These are phyloP conservation scores for Heterodera carotae DNA, from an alignment of 1,140 invertebrate species.

Conservation along the genomic window DNA sequence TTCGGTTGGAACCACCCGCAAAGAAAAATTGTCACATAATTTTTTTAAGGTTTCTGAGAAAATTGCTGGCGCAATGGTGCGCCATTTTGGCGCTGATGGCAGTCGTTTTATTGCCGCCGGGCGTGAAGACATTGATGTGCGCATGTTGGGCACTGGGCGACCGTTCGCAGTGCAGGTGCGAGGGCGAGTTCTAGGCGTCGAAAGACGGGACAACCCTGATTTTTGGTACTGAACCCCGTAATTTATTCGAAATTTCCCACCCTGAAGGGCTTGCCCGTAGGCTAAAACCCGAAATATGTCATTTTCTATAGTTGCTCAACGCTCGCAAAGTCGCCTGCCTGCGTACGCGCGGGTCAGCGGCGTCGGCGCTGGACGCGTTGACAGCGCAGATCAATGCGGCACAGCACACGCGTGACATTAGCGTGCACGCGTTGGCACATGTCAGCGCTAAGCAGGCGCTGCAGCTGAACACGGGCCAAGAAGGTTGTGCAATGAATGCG, in stretches of 20 bases:
- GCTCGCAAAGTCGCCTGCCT: conserved; percentile 27
- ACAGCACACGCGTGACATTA: conserved; percentile 42
- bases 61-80: conserved; percentile 41
- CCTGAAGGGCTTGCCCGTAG: not conserved
- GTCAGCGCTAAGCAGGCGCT: conserved; percentile 51
- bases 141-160: conserved; percentile 64
- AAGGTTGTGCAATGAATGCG: conserved; percentile 46
- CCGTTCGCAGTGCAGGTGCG: conserved; percentile 62
- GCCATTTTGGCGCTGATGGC: conserved; percentile 44
- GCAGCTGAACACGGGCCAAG: conserved; percentile 52
- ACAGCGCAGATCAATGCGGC: conserved; percentile 14
- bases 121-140: conserved; percentile 59
- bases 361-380: not conserved
- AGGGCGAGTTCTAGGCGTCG: conserved; percentile 9
- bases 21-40: conserved; percentile 5
- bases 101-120: conserved; percentile 55
- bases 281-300: not conserved
- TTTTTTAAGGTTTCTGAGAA: conserved; percentile 57
- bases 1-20: not conserved
- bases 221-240: too few relatives aligned
- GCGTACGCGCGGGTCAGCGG: not conserved
- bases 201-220: too few relatives aligned
- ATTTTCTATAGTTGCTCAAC: conserved; percentile 32
- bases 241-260: too few relatives aligned
- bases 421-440: conserved; percentile 41